Conservation (phyloP, 2,797 vertebrate species). For the Pantherophis alleghaniensis region DNA sequence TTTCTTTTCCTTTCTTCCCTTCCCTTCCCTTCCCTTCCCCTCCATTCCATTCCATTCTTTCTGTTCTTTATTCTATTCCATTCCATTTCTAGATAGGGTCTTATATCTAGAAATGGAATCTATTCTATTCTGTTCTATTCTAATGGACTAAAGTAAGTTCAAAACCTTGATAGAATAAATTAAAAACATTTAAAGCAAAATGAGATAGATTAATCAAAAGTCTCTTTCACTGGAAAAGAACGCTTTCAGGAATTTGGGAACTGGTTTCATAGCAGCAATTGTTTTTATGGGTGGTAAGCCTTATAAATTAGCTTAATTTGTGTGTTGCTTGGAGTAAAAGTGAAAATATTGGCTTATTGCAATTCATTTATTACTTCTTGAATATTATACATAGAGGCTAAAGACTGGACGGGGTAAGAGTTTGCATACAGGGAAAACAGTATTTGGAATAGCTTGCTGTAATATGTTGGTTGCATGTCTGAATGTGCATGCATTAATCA, state of each 20-base stretch:
- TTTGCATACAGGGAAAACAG: neutral
- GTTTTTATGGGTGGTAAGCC: neutral
- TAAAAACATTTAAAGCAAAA: neutral
- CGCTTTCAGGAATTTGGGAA: too few species aligned
- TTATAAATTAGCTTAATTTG: slow-evolving; percentile 11
- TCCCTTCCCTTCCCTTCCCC: neutral
- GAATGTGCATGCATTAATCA: neutral
- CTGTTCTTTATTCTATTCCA: too few species aligned
- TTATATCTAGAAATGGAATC: too few species aligned
- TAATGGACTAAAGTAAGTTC: neutral
- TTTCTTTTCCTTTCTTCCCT: neutral
- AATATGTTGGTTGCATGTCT: neutral
- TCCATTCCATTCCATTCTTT: neutral
- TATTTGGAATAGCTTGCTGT: neutral
- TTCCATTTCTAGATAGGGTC: too few species aligned
- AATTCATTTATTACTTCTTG: slow-evolving; percentile 34
- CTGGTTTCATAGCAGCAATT: too few species aligned
- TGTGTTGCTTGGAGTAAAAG: slow-evolving; percentile 15
- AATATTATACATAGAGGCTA: slow-evolving; percentile 38
- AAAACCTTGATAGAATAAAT: neutral
- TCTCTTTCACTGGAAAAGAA: too few species aligned
- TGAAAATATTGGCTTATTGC: slow-evolving; percentile 28
- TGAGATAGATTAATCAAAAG: neutral
- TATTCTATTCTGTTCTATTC: too few species aligned
- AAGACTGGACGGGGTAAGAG: slow-evolving; percentile 14